Conservation (phyloP, 2,888 invertebrate genomes). For the Abrostola tripartita region DNA sequence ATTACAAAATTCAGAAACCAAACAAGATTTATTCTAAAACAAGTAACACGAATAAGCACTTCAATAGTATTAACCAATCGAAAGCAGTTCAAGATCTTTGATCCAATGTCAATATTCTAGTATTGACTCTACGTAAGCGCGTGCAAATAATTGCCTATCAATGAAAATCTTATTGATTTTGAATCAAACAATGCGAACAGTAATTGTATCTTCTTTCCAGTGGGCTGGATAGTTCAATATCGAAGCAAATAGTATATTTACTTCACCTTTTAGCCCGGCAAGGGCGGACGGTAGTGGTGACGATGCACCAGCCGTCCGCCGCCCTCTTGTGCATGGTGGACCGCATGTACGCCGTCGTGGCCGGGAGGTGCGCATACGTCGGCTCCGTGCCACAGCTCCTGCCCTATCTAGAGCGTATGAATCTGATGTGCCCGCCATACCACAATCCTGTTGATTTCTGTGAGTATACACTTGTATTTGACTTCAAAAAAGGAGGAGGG, state of each 20-base stretch:
- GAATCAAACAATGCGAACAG: background rate
- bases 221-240: conserved; percentile 88
- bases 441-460: conserved; percentile 97
- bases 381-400: conserved; percentile 93
- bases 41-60: no score
- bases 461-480: conserved; percentile 81
- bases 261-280: conserved; percentile 94
- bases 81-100: no score
- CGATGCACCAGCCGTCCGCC: conserved; percentile 97
- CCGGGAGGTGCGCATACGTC: conserved; percentile 93
- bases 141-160: background rate
- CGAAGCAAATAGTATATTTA: conserved; percentile 94
- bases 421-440: conserved; percentile 94
- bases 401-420: conserved; percentile 91
- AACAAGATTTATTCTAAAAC: no score
- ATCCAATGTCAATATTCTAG: no score
- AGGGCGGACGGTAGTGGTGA: conserved; percentile 95
- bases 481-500: background rate
- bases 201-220: conserved; percentile 67
- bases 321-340: conserved; percentile 96
- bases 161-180: background rate
- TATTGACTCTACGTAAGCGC: background rate
- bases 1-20: no score
- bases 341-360: conserved; percentile 94
- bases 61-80: no score